Conservation (phyloP, 2,888 invertebrate genomes). For the Dexiosoma caninum region DNA sequence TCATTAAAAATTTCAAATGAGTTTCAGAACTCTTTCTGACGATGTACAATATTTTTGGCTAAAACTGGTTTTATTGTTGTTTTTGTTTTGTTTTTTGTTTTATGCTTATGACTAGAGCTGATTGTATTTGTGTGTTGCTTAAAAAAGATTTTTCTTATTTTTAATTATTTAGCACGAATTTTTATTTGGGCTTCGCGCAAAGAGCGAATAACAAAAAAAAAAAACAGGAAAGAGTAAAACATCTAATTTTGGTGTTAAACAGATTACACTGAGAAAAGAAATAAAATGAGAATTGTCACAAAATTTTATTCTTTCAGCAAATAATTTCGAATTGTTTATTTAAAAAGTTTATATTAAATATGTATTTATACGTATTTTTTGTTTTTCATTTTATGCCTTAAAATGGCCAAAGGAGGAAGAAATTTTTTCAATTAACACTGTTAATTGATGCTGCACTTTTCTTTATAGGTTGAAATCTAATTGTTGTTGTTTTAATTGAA, state of each 20-base stretch:
- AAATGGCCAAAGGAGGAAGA: too few relatives aligned
- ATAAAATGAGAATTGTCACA: background rate
- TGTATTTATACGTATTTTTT: too few relatives aligned
- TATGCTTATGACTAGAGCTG: background rate
- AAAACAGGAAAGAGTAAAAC: background rate
- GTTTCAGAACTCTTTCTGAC: slow-evolving; percentile 49
- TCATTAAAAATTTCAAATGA: slow-evolving; percentile 46
- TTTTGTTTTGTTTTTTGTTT: too few relatives aligned
- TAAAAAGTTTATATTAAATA: too few relatives aligned
- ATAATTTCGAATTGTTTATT: too few relatives aligned
- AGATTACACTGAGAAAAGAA: slow-evolving; percentile 24
- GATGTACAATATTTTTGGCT: slow-evolving; percentile 30
- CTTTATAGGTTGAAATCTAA: too few relatives aligned
- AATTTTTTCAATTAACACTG: too few relatives aligned
- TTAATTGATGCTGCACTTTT: too few relatives aligned
- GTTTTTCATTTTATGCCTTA: too few relatives aligned
- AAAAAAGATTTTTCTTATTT: slow-evolving; percentile 15
- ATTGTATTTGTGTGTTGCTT: background rate
- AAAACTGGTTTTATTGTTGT: slow-evolving; percentile 52
- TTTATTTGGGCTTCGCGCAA: background rate
- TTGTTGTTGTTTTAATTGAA: too few relatives aligned
- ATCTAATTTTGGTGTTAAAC: background rate
- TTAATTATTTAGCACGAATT: slow-evolving; percentile 42
- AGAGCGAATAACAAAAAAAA: slow-evolving; percentile 12
- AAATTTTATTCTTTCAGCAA: too few relatives aligned